These are phyloP conservation scores for Daktulosphaira vitifoliae DNA, from an alignment of 1,140 invertebrate species.

Conservation along the genomic window DNA sequence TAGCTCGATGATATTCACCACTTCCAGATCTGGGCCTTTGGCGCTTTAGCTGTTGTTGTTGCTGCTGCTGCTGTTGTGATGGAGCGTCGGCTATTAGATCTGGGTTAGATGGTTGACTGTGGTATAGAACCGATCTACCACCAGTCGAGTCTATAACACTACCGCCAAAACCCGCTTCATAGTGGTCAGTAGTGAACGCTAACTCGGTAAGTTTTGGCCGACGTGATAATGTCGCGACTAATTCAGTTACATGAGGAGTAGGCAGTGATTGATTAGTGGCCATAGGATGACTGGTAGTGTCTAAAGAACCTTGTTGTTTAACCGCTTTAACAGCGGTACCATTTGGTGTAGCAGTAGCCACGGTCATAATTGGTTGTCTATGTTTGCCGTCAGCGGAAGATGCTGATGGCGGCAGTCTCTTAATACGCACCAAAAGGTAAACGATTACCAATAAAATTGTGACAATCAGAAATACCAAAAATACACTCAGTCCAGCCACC, in stretches of 20 bases:
- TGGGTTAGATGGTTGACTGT: constrained; percentile 62
- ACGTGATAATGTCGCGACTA: constrained; percentile 56
- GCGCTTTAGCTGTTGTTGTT: constrained; percentile 39
- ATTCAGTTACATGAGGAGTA: constrained; percentile 43
- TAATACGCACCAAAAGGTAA: constrained; percentile 60
- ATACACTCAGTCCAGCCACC: constrained; percentile 74
- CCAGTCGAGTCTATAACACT: constrained; percentile 46
- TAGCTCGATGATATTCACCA: constrained; percentile 42
- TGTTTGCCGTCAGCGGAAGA: constrained; percentile 39
- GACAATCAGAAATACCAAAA: constrained; percentile 66
- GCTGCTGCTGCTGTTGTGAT: constrained; percentile 41
- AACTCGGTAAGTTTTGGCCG: constrained; percentile 57
- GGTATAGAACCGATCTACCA: constrained; percentile 40
- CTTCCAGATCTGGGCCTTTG: constrained; percentile 42
- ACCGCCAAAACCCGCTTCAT: constrained; percentile 46
- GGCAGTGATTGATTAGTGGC: constrained; percentile 37
- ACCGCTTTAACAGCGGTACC: constrained; percentile 48
- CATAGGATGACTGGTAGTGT: constrained; percentile 40
- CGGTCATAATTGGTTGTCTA: background rate
- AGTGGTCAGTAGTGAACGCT: constrained; percentile 53
- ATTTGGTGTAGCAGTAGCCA: constrained; percentile 46
- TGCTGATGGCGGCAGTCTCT: constrained; percentile 58
- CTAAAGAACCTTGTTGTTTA: constrained; percentile 40
- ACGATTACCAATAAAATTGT: constrained; percentile 64
- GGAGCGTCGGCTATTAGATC: constrained; percentile 70